Base-by-base conservation (phyloP, 2,888 invertebrate genomes). In the Xestobium rufovillosum region DNA sequence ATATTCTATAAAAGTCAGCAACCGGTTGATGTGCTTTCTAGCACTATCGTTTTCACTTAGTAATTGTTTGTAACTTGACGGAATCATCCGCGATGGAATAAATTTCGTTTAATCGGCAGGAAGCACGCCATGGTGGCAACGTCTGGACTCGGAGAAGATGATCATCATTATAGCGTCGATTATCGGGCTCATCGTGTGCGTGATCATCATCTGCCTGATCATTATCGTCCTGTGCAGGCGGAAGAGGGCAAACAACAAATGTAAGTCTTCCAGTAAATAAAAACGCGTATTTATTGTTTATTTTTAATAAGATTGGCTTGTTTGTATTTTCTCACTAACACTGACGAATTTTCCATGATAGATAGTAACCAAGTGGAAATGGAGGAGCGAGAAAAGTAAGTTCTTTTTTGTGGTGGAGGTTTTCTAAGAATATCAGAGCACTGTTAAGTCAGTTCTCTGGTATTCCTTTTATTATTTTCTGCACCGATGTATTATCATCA, bases 301-400 rank as follows among this genome's bases (percentile, higher is more conserved):
- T 15, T 23, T 25, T 26, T 15, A 33, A 17, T 14, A 14, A 39
- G 19, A 36, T 30, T 41, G 26, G 27, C 9, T 35, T 38, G 39
- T 25, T 33, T 34, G 3, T 30, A 35, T 42, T 45, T 26, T 28
- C 27, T 36, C 36, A 30, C 14, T n/a, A n/a, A n/a, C n/a, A n/a
- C n/a, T n/a, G n/a, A n/a, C n/a, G n/a, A n/a, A n/a, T n/a, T n/a
- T n/a, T n/a, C 68, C 65, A 67, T 62, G 62, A 66, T 75, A 83
- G 83, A 82, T 73, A 83, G 80, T 75, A 83, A 77, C 68, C 79
- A 81, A 50, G 78, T 83, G 68, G 81, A 83, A 64, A 71, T 84
- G 75, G 83, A 84, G 68, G 84, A 85, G 68, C 75, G 84, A 62
- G 84, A 85, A 70, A 85, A 85, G 85, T 85, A 79, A 85, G 85